Conservation (phyloP, 2,113 vertebrate genomes). For the Brachionichthys hirsutus region DNA sequence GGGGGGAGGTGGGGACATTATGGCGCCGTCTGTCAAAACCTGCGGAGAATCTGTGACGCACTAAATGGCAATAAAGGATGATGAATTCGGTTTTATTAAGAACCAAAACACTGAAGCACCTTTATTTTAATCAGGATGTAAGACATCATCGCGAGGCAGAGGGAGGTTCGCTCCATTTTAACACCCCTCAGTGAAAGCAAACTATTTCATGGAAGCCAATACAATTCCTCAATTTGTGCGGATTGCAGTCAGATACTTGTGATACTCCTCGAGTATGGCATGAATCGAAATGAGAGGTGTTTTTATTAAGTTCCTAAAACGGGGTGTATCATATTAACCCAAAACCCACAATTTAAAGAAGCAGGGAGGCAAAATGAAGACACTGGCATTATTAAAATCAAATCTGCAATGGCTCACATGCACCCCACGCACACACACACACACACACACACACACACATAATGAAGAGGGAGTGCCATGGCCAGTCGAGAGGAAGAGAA, state of each 20-base stretch:
- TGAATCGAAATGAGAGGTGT: constrained; percentile 69
- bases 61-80: constrained; percentile 5
- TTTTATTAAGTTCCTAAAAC: constrained; percentile 79
- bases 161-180: constrained; percentile 18
- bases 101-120: constrained; percentile 1
- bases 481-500: constrained; percentile 89
- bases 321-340: constrained; percentile 75
- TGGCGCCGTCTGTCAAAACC: constrained; percentile 80
- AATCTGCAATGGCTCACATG: constrained; percentile 87
- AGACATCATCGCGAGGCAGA: constrained; percentile 4
- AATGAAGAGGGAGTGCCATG: constrained; percentile 88
- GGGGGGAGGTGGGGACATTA: constrained; percentile 87
- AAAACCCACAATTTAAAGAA: constrained; percentile 81
- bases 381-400: constrained; percentile 92
- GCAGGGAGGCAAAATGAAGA: constrained; percentile 89
- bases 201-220: constrained; percentile 40
- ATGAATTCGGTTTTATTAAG: constrained; percentile 18
- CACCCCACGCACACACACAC: constrained; percentile 86
- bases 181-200: constrained; percentile 16
- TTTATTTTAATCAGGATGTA: constrained; percentile 5
- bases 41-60: not conserved
- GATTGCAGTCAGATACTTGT: constrained; percentile 72
- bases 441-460: too few species aligned
- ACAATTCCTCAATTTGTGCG: constrained; percentile 69
- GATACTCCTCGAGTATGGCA: constrained; percentile 79